Conservation (phyloP, 2,797 vertebrate species). For the Takifugu rubripes region DNA sequence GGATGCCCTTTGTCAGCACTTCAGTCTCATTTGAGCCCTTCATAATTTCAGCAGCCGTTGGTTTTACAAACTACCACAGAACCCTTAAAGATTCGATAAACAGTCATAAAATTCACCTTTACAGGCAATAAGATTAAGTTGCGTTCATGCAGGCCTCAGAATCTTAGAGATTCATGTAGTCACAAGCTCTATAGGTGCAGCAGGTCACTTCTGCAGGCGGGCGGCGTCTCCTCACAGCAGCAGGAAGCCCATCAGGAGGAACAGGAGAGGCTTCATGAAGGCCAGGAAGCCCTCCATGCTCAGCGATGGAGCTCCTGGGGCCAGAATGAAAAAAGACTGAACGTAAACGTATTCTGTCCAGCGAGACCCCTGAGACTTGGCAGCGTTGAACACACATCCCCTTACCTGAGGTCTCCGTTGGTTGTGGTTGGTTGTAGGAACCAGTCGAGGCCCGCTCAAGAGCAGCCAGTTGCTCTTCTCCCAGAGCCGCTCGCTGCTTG, state of each 20-base stretch:
- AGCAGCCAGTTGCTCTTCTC: conserved; percentile 27
- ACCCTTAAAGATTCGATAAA: too few relatives aligned
- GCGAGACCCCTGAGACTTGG: neutral
- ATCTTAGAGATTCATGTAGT: too few relatives aligned
- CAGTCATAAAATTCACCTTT: too few relatives aligned
- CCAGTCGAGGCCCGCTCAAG: conserved; percentile 34
- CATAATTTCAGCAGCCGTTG: too few relatives aligned
- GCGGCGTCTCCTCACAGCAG: conserved; percentile 40
- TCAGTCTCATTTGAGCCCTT: too few relatives aligned
- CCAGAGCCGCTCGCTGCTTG: conserved; percentile 46
- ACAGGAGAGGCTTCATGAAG: conserved; percentile 54
- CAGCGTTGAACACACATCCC: neutral
- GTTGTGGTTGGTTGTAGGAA: neutral
- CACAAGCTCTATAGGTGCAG: neutral
- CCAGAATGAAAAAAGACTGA: neutral
- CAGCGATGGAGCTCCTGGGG: conserved; percentile 58
- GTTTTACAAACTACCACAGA: too few relatives aligned
- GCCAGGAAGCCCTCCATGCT: conserved; percentile 46
- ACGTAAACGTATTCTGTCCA: neutral
- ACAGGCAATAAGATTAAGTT: too few relatives aligned
- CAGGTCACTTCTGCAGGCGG: neutral
- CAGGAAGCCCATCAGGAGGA: conserved; percentile 58
- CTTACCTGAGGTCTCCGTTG: conserved; percentile 23
- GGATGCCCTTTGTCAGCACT: too few relatives aligned
- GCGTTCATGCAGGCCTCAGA: too few relatives aligned